These are phyloP conservation scores for Takifugu bimaculatus DNA, from an alignment of 2,113 vertebrate species.

Conservation along the genomic window DNA sequence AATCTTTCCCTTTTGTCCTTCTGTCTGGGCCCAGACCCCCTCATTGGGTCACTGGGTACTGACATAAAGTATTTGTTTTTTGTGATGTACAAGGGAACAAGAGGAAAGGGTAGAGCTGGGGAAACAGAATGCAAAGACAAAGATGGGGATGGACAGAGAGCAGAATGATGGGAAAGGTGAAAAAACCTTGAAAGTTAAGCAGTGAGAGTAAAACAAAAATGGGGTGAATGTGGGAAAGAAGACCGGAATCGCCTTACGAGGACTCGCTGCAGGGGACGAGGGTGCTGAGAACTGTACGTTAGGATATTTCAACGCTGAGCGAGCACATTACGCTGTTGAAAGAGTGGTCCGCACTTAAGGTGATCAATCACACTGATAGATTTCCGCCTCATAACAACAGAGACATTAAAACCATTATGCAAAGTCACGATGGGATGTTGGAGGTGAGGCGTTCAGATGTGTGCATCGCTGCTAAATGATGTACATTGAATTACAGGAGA, in stretches of 20 bases:
- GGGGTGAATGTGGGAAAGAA: conserved; percentile 12
- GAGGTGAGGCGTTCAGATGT: background rate
- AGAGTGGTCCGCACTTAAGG: conserved; percentile 50
- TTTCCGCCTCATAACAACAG: conserved; percentile 58
- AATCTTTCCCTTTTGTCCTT: conserved; percentile 14
- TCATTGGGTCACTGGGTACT: conserved; percentile 54
- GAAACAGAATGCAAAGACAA: conserved; percentile 41
- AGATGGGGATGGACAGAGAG: conserved; percentile 33
- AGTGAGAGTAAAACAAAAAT: conserved; percentile 21
- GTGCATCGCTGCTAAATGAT: too few relatives aligned
- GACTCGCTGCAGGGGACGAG: conserved; percentile 17
- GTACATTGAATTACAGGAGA: too few relatives aligned
- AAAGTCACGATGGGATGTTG: conserved; percentile 24
- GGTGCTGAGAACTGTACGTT: conserved; percentile 33
- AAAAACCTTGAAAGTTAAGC: conserved; percentile 34
- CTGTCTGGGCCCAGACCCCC: conserved; percentile 32
- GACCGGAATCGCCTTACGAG: background rate
- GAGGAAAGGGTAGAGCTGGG: conserved; percentile 16
- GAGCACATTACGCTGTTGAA: conserved; percentile 42
- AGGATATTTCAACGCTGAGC: conserved; percentile 41
- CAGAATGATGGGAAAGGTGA: conserved; percentile 57
- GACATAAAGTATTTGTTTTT: conserved; percentile 25
- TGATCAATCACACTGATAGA: conserved; percentile 64
- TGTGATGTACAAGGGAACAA: conserved; percentile 14
- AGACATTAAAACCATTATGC: conserved; percentile 53